Conservation (phyloP, 2,113 vertebrate species). For the Hystrix brachyura region DNA sequence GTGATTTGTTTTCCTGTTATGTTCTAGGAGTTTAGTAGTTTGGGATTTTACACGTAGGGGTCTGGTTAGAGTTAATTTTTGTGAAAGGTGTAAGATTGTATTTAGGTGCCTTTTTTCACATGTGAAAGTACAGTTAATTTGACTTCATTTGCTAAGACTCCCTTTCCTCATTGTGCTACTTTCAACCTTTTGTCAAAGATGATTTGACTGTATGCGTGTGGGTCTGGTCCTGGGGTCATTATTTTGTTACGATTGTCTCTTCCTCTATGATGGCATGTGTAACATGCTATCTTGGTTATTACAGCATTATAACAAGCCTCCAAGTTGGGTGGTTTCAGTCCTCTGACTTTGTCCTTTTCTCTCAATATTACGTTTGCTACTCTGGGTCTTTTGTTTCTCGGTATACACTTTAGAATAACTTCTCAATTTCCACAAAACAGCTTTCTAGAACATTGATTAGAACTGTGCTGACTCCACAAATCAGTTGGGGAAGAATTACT, state of each 20-base stretch:
- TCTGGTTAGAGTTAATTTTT: neutral
- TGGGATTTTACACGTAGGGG: neutral
- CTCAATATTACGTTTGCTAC: neutral
- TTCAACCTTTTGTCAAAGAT: slow-evolving; percentile 6
- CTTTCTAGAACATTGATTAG: neutral
- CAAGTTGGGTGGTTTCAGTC: neutral
- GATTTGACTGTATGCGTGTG: neutral
- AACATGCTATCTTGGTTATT: neutral
- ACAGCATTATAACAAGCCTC: neutral
- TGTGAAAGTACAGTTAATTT: neutral
- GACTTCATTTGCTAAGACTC: neutral
- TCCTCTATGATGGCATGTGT: neutral
- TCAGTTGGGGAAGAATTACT: neutral
- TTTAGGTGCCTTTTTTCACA: neutral
- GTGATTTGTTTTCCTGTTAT: neutral
- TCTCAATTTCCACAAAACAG: neutral
- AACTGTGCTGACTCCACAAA: neutral
- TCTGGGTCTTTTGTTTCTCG: neutral
- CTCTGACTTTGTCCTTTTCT: neutral
- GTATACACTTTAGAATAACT: neutral
- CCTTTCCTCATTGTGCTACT: neutral
- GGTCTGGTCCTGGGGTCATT: neutral
- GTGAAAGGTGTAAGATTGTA: neutral
- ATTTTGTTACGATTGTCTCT: neutral
- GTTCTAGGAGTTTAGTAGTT: neutral